Percentiles rank a stretch among this genome's conserved stretches.
Evolutionary conservation across 1,140 invertebrate genomes (phyloP).

Genomic region (Brachionus plicatilis): DNA sequence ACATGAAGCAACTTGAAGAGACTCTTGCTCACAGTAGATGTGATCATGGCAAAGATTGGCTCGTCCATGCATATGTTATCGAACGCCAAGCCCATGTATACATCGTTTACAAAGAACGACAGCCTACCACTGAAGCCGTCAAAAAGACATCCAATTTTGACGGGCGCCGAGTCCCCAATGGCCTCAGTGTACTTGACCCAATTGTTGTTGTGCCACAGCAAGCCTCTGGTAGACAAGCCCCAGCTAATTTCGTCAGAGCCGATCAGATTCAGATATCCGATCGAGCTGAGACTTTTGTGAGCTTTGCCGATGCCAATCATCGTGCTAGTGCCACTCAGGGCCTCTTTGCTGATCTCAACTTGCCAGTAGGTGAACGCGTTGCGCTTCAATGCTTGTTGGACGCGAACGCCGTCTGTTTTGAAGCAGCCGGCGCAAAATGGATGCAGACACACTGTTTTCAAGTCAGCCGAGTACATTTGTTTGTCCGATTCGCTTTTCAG

Average conservation of each 20-base stretch:
- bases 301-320: constrained; percentile 26
- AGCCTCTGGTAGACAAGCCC: constrained; percentile 69
- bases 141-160: not conserved
- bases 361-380: constrained; percentile 22
- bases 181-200: not conserved
- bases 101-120: not conserved
- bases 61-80: not conserved
- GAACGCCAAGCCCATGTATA: constrained; percentile 23
- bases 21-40: not conserved
- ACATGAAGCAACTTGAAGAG: not conserved
- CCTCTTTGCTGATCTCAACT: not conserved
- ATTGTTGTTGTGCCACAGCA: constrained; percentile 63
- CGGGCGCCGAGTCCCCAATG: not conserved
- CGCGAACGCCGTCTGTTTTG: constrained; percentile 9
- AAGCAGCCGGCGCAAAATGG: constrained; percentile 20
- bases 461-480: not conserved
- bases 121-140: not conserved
- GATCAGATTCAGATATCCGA: constrained; percentile 62
- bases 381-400: not conserved
- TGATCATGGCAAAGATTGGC: constrained; percentile 3
- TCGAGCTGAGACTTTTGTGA: constrained; percentile 45
- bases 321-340: not conserved
- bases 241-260: constrained; percentile 67
- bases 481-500: not conserved
- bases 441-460: constrained; percentile 17